These are phyloP conservation scores for Xestia rhomboidea DNA, from an alignment of 2,888 invertebrate species.

Conservation along the genomic window DNA sequence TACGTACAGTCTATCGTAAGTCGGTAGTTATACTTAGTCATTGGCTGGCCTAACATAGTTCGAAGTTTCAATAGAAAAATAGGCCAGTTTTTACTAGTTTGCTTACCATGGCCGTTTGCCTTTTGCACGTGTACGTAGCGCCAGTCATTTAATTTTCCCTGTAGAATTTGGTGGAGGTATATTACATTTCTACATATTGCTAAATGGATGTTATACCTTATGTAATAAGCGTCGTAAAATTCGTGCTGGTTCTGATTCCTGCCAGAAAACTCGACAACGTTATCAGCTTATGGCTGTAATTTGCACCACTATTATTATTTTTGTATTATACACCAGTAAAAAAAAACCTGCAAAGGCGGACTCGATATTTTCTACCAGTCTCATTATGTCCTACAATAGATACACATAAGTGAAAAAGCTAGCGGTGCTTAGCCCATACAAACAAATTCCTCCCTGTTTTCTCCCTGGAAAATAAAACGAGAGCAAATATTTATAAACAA, in stretches of 20 bases:
- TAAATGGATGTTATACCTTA: too few species aligned
- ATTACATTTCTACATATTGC: background rate
- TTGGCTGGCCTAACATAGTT: background rate
- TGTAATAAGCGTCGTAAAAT: background rate
- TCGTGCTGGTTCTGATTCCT: background rate
- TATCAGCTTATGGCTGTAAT: background rate
- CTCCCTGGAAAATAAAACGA: too few species aligned
- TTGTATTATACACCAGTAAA: too few species aligned
- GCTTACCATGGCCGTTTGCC: background rate
- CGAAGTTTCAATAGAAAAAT: background rate
- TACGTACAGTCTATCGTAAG: background rate
- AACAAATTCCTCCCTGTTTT: too few species aligned
- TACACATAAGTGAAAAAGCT: too few species aligned
- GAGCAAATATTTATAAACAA: too few species aligned
- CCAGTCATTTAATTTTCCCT: background rate
- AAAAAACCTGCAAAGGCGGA: too few species aligned
- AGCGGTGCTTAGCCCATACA: too few species aligned
- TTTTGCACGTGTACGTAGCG: background rate
- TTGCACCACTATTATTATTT: too few species aligned
- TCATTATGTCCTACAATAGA: too few species aligned
- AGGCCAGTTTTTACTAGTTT: background rate
- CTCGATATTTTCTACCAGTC: too few species aligned
- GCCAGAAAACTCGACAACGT: background rate
- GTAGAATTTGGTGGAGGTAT: background rate
- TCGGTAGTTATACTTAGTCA: background rate